Percentiles rank a stretch among this genome's conserved stretches.
Evolutionary conservation across 2,797 vertebrate genomes (phyloP).

Genomic region (Sternotherus odoratus): DNA sequence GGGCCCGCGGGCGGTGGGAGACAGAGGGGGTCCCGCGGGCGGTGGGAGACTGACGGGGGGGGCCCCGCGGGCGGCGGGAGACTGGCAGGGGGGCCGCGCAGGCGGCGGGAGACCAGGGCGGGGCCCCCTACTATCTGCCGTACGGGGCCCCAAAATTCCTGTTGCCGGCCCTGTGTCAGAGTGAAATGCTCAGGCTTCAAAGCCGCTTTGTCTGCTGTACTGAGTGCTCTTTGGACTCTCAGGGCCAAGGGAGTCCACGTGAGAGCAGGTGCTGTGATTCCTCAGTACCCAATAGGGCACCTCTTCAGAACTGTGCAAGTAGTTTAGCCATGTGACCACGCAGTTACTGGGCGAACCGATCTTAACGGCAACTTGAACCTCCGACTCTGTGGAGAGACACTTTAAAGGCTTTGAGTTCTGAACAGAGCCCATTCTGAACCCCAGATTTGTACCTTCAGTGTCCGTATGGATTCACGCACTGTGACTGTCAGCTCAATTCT

Average conservation of each 20-base stretch:
- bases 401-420: not conserved
- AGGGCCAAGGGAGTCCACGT: not conserved
- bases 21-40: too few relatives aligned
- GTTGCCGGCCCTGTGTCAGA: too few relatives aligned
- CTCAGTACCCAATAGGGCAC: not conserved
- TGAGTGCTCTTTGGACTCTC: not conserved
- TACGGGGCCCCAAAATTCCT: too few relatives aligned
- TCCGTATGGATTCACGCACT: not conserved
- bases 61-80: too few relatives aligned
- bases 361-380: not conserved
- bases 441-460: not conserved
- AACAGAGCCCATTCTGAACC: not conserved
- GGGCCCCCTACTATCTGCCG: too few relatives aligned
- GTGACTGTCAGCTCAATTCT: not conserved
- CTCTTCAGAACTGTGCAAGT: not conserved
- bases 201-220: not conserved
- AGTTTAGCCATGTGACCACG: not conserved
- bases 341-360: not conserved
- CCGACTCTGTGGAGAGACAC: not conserved
- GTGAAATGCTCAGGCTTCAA: not conserved
- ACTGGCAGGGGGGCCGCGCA: too few relatives aligned
- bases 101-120: too few relatives aligned
- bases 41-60: too few relatives aligned
- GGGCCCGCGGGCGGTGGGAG: too few relatives aligned
- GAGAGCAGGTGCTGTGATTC: not conserved